A percentile compares a stretch with the other conserved stretches of the same genome.
Conservation (phyloP, 1,140 invertebrate species). For the Heliconius melpomene region DNA sequence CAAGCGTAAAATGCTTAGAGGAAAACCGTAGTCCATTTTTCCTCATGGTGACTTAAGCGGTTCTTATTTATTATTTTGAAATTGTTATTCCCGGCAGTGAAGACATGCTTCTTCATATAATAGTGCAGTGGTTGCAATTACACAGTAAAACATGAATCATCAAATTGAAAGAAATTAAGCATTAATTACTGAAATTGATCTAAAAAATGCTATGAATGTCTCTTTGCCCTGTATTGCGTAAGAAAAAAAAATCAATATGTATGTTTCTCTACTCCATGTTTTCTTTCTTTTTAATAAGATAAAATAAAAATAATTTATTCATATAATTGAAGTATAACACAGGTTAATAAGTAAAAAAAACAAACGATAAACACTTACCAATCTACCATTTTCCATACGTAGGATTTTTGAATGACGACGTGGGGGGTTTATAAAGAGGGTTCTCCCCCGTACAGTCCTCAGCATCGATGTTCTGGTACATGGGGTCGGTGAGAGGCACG, state of each 20-base stretch:
- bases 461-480: slow-evolving; percentile 92
- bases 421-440: slow-evolving; percentile 74
- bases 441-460: slow-evolving; percentile 83
- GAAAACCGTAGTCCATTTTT: background rate
- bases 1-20: background rate
- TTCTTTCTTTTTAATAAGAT: too few relatives aligned
- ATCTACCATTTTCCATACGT: slow-evolving; percentile 70
- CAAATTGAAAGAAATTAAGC: too few relatives aligned
- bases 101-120: background rate
- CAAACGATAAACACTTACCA: slow-evolving; percentile 46
- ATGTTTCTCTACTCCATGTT: too few relatives aligned
- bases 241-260: too few relatives aligned
- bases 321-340: too few relatives aligned
- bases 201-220: too few relatives aligned
- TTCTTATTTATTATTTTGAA: background rate
- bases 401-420: slow-evolving; percentile 75
- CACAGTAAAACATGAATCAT: background rate
- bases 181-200: too few relatives aligned
- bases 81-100: background rate
- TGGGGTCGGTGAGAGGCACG: slow-evolving; percentile 90
- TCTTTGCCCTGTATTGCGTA: too few relatives aligned
- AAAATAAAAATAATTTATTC: too few relatives aligned
- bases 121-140: background rate
- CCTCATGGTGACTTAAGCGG: background rate
- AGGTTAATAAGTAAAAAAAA: too few relatives aligned